Evolutionary conservation across 1,140 invertebrate genomes (phyloP), one percentile per base, ranked within the genome.

Genomic region (Aphaenogaster rudis): DNA sequence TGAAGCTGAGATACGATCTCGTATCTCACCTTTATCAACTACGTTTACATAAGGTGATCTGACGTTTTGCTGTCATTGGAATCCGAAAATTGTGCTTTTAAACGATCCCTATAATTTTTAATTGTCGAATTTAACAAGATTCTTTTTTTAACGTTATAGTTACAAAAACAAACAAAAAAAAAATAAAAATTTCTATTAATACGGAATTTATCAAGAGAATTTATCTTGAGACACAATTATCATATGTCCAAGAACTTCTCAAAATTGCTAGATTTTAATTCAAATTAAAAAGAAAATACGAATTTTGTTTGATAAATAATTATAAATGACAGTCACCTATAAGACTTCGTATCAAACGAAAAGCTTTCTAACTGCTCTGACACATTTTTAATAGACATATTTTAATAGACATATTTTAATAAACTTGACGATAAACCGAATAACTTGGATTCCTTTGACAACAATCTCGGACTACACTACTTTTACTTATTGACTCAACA

Each of bases 1-100:
- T 88, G 57, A 78, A 71, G 88, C 80, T 28, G 28, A 28, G 28
- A 28, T 28, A 88, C 59, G 66, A 90, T 63, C 88, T 90, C 42
- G 80, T 80, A 67, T 57, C 69, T 90, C 67, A 21, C 9, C 17
- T 54, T n/a, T 21, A 39, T 5, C 54, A 33, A 11, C 17, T 13
- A 9, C 1, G 11, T 9, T 59, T 57, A 74, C 71, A 11, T 8
- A 39, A 61, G 54, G 13, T 39, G 11, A 61, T 36, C 3, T 17
- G 28, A 66, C 9, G 8, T 57, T 77, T 28, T 2, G n/a, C 54
- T 15, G 42, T 71, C n/a, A 6, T 8, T 9, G 4, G 54, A 42
- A 45, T 42, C 2, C 36, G 11, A 42, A 57, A 76, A 42, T 15
- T 42, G 5, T 36, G 15, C 3, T 61, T 57, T 21, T 1, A 13